A percentile compares a stretch with the other conserved stretches of the same genome.
These are phyloP conservation scores for Aplochiton taeniatus DNA, from an alignment of 2,797 vertebrate species.

Conservation along the genomic window DNA sequence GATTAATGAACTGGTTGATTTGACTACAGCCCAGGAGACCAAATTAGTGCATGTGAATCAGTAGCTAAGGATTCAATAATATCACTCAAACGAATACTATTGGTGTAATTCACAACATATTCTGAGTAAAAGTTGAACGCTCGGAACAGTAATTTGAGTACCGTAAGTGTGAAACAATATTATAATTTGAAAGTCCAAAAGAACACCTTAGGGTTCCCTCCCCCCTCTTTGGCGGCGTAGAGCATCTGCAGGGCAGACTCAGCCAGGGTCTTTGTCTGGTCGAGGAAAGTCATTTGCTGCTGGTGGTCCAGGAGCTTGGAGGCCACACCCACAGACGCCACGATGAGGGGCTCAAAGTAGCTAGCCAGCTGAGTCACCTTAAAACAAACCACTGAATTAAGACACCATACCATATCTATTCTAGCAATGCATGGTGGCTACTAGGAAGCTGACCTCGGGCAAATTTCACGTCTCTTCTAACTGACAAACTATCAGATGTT, in stretches of 20 bases:
- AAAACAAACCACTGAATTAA: background rate
- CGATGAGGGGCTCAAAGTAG: conserved; percentile 93
- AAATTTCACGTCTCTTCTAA: too few species aligned
- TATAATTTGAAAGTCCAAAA: too few species aligned
- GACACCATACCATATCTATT: background rate
- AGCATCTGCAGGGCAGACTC: conserved; percentile 91
- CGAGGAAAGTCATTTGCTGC: conserved; percentile 88
- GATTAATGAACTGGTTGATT: background rate
- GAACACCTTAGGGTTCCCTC: conserved; percentile 87
- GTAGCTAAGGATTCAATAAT: too few species aligned
- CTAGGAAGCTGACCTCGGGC: too few species aligned
- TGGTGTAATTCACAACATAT: too few species aligned
- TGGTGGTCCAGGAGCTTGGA: conserved; percentile 87
- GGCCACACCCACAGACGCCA: conserved; percentile 84
- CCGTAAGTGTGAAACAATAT: too few species aligned
- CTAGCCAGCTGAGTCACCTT: conserved; percentile 93
- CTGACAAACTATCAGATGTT: background rate
- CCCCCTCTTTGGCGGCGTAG: conserved; percentile 89
- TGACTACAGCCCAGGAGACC: background rate
- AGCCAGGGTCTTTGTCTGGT: conserved; percentile 89
- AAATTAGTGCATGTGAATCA: too few species aligned
- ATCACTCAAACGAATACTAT: too few species aligned
- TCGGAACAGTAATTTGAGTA: too few species aligned
- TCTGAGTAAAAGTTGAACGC: too few species aligned
- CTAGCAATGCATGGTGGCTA: too few species aligned